phyloP scores from a whole-genome alignment of 2,113 vertebrate genomes.

The Chaetops frenatus region DNA sequence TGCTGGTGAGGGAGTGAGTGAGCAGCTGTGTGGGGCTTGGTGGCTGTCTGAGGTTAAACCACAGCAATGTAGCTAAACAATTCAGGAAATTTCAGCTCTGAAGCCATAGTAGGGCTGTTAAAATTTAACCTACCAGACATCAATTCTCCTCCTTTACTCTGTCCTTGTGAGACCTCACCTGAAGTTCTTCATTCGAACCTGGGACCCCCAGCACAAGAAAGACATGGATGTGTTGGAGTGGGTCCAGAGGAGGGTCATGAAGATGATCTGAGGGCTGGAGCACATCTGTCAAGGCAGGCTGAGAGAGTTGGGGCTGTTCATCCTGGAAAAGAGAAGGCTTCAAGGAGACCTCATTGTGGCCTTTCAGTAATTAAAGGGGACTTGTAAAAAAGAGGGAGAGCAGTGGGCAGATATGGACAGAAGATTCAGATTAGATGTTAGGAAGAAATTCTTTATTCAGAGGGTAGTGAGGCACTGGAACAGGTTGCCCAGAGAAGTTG shows the following conservation, averaged over 20 bases:
- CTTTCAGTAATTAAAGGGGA: neutral
- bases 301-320: neutral
- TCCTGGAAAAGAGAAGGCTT: neutral
- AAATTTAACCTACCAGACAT: neutral
- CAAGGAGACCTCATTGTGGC: neutral
- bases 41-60: neutral
- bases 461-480: neutral
- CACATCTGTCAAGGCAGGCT: neutral
- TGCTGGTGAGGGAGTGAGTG: neutral
- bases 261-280: neutral
- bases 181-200: neutral
- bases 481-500: neutral
- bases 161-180: neutral
- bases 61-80: neutral
- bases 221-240: neutral
- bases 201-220: neutral
- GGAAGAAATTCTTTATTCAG: neutral
- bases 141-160: neutral
- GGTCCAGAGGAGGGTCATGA: neutral
- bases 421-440: neutral
- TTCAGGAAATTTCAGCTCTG: neutral
- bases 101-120: neutral
- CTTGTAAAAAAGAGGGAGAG: neutral
- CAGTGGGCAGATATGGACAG: neutral
- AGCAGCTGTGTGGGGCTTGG: neutral